Base-by-base conservation (phyloP, 2,888 invertebrate genomes). In the Amblyjoppa fuscipennis region DNA sequence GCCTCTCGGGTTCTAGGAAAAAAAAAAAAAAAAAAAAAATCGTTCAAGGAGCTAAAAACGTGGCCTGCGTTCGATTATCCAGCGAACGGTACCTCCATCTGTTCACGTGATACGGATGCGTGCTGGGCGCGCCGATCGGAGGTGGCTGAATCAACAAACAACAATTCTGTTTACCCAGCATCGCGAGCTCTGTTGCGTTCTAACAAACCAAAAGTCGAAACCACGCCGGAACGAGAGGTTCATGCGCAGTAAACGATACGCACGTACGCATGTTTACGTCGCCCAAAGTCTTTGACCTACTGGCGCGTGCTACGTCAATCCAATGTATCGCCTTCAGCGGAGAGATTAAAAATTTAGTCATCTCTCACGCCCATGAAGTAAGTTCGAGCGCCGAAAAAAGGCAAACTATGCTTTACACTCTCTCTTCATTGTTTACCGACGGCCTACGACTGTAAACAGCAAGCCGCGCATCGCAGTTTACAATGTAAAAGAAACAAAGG, bases 61-160 rank as follows among this genome's bases (percentile, higher is more conserved):
- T 56, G 56, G 56, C 9, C 56, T 34, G 34, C 74, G 45, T n/a
- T 13, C 41, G 16, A 34, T 25, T 56, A 9, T n/a, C 1, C 71
- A 34, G 38, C 25, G 25, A 59, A 31, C 49, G 64, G n/a, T 59
- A 28, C 75, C 75, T 64, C 34, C 34, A 49, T 45, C 2, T 34
- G 64, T 20, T 78, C 59, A 69, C 69, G 78, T 78, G 59, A 70
- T 70, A 11, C 11, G 11, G 59, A 59, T 68, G 69, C 3, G 69
- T 28, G 41, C 69, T 28, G 28, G 34, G 70, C 51, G 34, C n/a
- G 31, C 38, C 45, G 11, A 6, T 25, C 77, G n/a, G 49, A 61
- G 41, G 69, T 13, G 34, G 38, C 49, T 45, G 20, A 41, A 64
- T 51, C 59, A 64, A 61, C 70, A 79, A 64, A 79, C 61, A 71